Evolutionary conservation across 1,140 invertebrate genomes (phyloP), one percentile per base, ranked within the genome.

Genomic region (Scaptomyza graminum): DNA sequence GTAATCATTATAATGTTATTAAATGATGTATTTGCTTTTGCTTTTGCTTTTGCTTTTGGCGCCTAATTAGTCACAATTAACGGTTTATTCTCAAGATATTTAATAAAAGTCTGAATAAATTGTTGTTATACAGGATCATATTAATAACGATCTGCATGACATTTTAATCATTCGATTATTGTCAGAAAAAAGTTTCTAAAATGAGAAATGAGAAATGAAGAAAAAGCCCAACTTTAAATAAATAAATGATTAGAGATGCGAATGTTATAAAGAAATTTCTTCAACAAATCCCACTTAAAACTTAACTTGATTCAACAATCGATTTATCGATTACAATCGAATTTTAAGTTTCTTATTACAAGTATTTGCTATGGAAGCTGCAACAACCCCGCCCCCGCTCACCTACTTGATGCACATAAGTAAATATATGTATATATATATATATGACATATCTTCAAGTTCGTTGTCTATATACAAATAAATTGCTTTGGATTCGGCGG

Each of bases 31-130:
- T 6, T 34, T 34, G 31, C 18, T 22, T 22, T 22, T 41, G 34
- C 44, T 63, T 78, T 83, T 83, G 72, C 67, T 68, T 82, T 72
- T 73, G 73, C 73, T 78, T 65, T 77, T 31, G 28, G 1, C 28
- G 28, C 76, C 74, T 78, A 81, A 77, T 82, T 81, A 81, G 79
- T 81, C 74, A 63, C 76, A 81, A 81, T 81, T 83, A 82, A 83
- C 57, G 50, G 55, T 62, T 78, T 69, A 77, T 78, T 82, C 66
- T n/a, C n/a, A n/a, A n/a, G n/a, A n/a, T n/a, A n/a, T n/a, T n/a
- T n/a, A n/a, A n/a, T n/a, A n/a, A 15, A 22, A 56, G 49, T 49
- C 52, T 56, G 62, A 44, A 56, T n/a, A n/a, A n/a, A n/a, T 56
- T 57, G 47, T 57, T 15, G 25, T 18, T 34, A n/a, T 22, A 22